Evolutionary conservation across 2,888 invertebrate species (phyloP).

Genomic region (Iphiclides podalirius): DNA sequence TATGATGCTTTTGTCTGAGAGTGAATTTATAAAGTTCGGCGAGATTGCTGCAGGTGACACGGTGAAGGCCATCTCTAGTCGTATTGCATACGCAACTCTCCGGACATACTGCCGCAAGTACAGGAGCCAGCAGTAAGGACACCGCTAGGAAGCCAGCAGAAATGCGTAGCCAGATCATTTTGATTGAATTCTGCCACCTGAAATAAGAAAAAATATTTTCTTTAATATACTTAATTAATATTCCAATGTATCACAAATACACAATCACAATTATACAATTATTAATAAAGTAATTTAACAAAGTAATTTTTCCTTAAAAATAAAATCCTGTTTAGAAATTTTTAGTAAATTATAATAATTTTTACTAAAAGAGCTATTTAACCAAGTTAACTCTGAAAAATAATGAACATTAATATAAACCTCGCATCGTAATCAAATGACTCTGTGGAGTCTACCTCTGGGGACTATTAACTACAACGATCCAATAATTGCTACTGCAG

Average conservation of each 20-base stretch:
- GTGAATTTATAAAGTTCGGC: slow-evolving; percentile 86
- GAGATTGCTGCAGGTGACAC: slow-evolving; percentile 83
- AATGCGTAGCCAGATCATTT: slow-evolving; percentile 56
- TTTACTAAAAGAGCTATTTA: too few species aligned
- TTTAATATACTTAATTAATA: too few species aligned
- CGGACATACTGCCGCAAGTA: slow-evolving; percentile 68
- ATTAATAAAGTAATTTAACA: too few species aligned
- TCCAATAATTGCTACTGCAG: slow-evolving; percentile 62
- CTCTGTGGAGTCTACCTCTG: background rate
- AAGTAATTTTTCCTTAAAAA: too few species aligned
- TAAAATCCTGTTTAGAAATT: too few species aligned
- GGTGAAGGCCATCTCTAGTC: slow-evolving; percentile 84
- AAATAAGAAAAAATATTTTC: slow-evolving; percentile 39
- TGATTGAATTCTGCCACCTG: slow-evolving; percentile 60
- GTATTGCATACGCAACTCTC: slow-evolving; percentile 78
- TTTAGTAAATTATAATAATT: too few species aligned
- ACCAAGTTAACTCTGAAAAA: too few species aligned
- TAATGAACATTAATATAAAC: too few species aligned
- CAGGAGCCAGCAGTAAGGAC: slow-evolving; percentile 50
- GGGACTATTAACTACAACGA: slow-evolving; percentile 46
- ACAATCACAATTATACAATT: too few species aligned
- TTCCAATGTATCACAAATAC: too few species aligned
- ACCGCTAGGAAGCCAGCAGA: slow-evolving; percentile 52
- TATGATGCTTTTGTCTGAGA: slow-evolving; percentile 71
- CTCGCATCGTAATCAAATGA: background rate